These are phyloP conservation scores for Talpa occidentalis DNA, from an alignment of 2,113 vertebrate genomes.

Conservation along the genomic window DNA sequence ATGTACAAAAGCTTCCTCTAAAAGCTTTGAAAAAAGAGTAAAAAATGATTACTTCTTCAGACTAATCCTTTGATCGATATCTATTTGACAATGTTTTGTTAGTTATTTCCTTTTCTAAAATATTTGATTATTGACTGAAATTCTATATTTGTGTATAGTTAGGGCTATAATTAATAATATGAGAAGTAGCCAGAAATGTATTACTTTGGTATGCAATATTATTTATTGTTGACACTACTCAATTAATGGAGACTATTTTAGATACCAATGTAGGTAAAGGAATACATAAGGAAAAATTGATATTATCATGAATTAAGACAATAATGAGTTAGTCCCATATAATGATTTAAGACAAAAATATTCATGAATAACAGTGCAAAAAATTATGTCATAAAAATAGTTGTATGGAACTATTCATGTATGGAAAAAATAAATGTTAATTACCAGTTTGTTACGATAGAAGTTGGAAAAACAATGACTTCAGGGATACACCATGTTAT, in stretches of 20 bases:
- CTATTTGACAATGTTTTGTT: background rate
- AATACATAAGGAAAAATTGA: background rate
- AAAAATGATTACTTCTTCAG: background rate
- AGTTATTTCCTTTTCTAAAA: constrained; percentile 6
- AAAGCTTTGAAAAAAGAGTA: background rate
- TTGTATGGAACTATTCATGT: background rate
- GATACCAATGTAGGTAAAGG: background rate
- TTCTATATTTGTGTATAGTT: background rate
- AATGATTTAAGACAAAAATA: background rate
- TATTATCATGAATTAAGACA: constrained; percentile 31
- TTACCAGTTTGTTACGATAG: background rate
- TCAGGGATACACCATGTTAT: background rate
- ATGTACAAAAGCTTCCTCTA: background rate
- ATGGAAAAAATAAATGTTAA: background rate
- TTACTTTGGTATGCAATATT: background rate
- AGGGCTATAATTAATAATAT: background rate
- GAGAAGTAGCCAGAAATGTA: background rate
- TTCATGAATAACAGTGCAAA: constrained; percentile 16
- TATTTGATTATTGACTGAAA: background rate
- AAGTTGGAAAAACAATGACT: background rate
- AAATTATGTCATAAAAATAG: constrained; percentile 5
- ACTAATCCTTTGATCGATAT: background rate
- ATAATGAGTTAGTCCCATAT: background rate
- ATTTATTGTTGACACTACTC: background rate
- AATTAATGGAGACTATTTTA: constrained; percentile 31